Conservation (phyloP, 1,140 invertebrate species). For the Ectropis grisescens region DNA sequence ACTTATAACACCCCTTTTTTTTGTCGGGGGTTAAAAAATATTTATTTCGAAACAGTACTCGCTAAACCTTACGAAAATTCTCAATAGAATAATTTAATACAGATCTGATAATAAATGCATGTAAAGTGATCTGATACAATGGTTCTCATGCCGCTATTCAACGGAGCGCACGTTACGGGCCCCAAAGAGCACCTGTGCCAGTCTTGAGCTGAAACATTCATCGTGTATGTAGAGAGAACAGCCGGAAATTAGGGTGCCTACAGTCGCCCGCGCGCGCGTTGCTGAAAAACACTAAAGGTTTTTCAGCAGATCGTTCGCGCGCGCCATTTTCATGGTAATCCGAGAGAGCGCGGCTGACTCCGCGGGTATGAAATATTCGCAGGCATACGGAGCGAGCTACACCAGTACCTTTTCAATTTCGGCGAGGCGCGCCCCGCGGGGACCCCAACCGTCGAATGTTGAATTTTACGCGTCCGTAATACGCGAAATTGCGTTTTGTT, state of each 20-base stretch:
- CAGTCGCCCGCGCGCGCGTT: background rate
- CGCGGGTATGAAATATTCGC: slow-evolving; percentile 41
- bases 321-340: slow-evolving; percentile 48
- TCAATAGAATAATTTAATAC: too few species aligned
- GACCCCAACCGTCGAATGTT: slow-evolving; percentile 23
- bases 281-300: too few species aligned
- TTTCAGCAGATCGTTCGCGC: slow-evolving; percentile 13
- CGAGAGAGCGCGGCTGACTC: slow-evolving; percentile 31
- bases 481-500: slow-evolving; percentile 15
- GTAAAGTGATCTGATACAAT: too few species aligned
- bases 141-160: too few species aligned
- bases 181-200: background rate
- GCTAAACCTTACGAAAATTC: too few species aligned
- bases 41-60: too few species aligned
- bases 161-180: too few species aligned
- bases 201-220: slow-evolving; percentile 11
- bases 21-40: too few species aligned
- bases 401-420: slow-evolving; percentile 41
- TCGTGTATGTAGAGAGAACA: slow-evolving; percentile 10
- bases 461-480: slow-evolving; percentile 24
- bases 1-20: too few species aligned
- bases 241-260: slow-evolving; percentile 13
- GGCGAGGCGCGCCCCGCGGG: slow-evolving; percentile 17
- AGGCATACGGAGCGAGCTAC: slow-evolving; percentile 20
- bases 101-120: too few species aligned